A percentile compares a stretch with the other conserved stretches of the same genome.
Conservation (phyloP, 2,113 vertebrate species). For the Archocentrus centrarchus region DNA sequence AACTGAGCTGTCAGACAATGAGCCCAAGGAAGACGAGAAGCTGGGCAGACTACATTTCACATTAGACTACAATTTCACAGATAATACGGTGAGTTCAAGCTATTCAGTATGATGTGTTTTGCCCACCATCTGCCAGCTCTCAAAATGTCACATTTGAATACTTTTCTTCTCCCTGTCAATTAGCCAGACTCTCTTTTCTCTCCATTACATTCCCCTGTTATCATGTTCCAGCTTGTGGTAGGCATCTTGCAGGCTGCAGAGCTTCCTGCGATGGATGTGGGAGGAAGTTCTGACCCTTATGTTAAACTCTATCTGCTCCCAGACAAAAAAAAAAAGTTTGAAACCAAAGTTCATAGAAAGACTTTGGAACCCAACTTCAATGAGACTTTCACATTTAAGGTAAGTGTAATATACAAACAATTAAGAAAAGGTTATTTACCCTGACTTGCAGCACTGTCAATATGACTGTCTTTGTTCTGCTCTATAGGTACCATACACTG, state of each 20-base stretch:
- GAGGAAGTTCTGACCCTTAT: conserved; percentile 91
- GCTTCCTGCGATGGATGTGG: conserved; percentile 89
- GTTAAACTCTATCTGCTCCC: conserved; percentile 90
- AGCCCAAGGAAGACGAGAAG: conserved; percentile 90
- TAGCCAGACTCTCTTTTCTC: conserved; percentile 6
- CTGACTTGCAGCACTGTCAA: not conserved
- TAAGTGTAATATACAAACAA: conserved; percentile 37
- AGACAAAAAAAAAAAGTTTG: conserved; percentile 90
- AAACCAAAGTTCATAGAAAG: conserved; percentile 92
- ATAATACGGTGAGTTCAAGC: conserved; percentile 86
- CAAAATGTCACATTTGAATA: conserved; percentile 40
- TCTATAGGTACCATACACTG: conserved; percentile 89
- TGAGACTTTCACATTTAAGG: conserved; percentile 91
- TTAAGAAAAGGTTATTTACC: not conserved
- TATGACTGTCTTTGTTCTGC: not conserved
- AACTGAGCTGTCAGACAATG: conserved; percentile 89
- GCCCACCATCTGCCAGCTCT: conserved; percentile 2
- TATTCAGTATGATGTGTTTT: conserved; percentile 15
- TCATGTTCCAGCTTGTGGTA: conserved; percentile 74
- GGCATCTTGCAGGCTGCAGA: conserved; percentile 87
- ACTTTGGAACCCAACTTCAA: conserved; percentile 89
- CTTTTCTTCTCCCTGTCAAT: conserved; percentile 10
- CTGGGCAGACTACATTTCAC: conserved; percentile 94
- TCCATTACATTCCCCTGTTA: not conserved
- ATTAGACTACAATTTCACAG: conserved; percentile 96